A percentile compares a stretch with the other conserved stretches of the same genome.
These are phyloP conservation scores for Epicampocera succincta DNA, from an alignment of 2,888 invertebrate genomes.

Conservation along the genomic window DNA sequence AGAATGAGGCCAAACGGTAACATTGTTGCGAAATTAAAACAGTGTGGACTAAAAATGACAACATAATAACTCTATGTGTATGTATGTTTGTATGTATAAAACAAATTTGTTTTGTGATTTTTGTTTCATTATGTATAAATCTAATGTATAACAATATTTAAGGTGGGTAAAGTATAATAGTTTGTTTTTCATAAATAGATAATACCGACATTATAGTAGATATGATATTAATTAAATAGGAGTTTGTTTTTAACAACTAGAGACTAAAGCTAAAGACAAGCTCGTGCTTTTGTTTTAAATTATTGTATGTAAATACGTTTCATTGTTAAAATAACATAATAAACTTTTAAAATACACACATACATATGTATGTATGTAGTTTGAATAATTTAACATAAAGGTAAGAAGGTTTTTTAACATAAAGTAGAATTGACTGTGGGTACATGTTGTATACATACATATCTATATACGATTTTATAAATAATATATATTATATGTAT, in stretches of 20 bases:
- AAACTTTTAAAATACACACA: slow-evolving; percentile 13
- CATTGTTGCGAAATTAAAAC: slow-evolving; percentile 10
- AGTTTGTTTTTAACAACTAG: slow-evolving; percentile 47
- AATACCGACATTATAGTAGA: slow-evolving; percentile 40
- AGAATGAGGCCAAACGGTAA: background rate
- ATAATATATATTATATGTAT: background rate
- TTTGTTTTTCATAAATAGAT: slow-evolving; percentile 29
- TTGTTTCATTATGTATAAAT: slow-evolving; percentile 10
- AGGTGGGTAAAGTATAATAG: slow-evolving; percentile 56
- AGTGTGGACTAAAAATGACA: slow-evolving; percentile 19
- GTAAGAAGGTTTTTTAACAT: slow-evolving; percentile 28
- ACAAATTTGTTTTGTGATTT: background rate
- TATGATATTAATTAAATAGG: slow-evolving; percentile 56
- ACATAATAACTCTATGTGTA: background rate
- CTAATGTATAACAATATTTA: slow-evolving; percentile 44
- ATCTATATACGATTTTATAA: background rate
- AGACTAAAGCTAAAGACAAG: slow-evolving; percentile 60
- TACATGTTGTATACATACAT: slow-evolving; percentile 24
- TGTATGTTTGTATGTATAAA: no score
- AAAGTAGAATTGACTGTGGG: slow-evolving; percentile 57
- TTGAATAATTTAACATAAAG: slow-evolving; percentile 32
- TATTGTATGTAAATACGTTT: background rate
- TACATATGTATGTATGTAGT: no score
- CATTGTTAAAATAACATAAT: background rate
- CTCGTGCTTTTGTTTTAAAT: slow-evolving; percentile 52